These are phyloP conservation scores for Plecturocebus donacophilus DNA, from an alignment of 2,113 vertebrate species.

Conservation along the genomic window DNA sequence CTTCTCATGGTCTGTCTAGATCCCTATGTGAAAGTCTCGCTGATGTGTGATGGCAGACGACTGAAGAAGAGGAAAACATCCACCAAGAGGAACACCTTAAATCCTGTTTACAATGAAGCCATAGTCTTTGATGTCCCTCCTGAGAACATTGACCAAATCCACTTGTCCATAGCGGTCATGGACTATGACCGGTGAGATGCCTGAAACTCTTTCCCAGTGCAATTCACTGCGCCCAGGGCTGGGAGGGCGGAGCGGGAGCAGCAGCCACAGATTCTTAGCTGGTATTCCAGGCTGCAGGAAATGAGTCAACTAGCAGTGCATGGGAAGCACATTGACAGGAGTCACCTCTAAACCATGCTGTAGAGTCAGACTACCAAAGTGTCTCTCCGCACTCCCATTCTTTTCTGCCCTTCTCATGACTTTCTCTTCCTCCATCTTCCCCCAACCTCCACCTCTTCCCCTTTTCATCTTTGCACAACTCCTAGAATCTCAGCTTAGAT, in stretches of 20 bases:
- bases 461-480: background rate
- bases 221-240: background rate
- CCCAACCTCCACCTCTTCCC: background rate
- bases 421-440: background rate
- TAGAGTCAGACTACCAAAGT: background rate
- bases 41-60: conserved; percentile 97
- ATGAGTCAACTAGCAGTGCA: background rate
- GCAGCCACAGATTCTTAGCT: background rate
- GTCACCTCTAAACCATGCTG: background rate
- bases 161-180: conserved; percentile 98
- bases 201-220: conserved; percentile 59
- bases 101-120: conserved; percentile 99
- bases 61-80: conserved; percentile 99
- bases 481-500: background rate
- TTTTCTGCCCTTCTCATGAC: background rate
- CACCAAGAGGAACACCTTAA: conserved; percentile 98
- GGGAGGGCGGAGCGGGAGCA: accelerated
- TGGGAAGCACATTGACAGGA: background rate
- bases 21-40: conserved; percentile 98
- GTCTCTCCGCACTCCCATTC: background rate
- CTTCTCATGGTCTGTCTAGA: conserved; percentile 86
- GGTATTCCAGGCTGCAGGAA: background rate
- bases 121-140: conserved; percentile 99
- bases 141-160: conserved; percentile 98
- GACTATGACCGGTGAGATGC: conserved; percentile 98